Percentiles rank a stretch among this genome's conserved stretches.
phyloP scores from a whole-genome alignment of 2,113 vertebrate genomes.

The Epinephelus moara region DNA sequence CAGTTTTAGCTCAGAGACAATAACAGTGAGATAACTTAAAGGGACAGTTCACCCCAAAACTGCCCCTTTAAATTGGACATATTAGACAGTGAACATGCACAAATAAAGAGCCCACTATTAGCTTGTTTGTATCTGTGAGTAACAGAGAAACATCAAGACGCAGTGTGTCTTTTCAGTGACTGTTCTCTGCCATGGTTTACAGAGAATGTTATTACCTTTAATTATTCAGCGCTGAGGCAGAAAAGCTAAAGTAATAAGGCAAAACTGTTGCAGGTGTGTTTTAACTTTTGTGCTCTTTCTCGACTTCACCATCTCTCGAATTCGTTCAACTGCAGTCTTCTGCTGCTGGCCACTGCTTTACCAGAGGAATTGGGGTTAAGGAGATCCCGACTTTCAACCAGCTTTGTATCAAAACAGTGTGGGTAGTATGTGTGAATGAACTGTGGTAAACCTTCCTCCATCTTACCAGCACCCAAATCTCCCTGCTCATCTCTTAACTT shows the following conservation, averaged over 20 bases:
- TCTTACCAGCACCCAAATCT: too few species aligned
- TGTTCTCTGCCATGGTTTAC: neutral
- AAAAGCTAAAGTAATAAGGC: neutral
- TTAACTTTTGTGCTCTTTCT: conserved; percentile 1
- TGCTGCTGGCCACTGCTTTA: conserved; percentile 19
- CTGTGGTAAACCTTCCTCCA: too few species aligned
- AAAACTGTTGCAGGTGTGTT: conserved; percentile 27
- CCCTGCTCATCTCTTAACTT: too few species aligned
- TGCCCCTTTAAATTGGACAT: too few species aligned
- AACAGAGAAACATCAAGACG: neutral
- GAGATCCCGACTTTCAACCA: too few species aligned
- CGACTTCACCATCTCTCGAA: neutral
- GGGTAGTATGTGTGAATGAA: too few species aligned
- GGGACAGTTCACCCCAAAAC: too few species aligned
- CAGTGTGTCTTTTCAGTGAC: neutral
- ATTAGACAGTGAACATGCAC: neutral
- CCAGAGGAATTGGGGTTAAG: neutral
- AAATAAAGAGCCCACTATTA: too few species aligned
- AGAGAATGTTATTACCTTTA: conserved; percentile 11
- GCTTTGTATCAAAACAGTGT: too few species aligned
- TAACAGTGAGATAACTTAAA: neutral
- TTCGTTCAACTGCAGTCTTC: neutral
- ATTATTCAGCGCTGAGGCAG: conserved; percentile 33
- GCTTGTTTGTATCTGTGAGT: neutral
- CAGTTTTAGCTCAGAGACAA: neutral